These are phyloP conservation scores for Trilocha varians DNA, from an alignment of 2,888 invertebrate genomes.

Conservation along the genomic window DNA sequence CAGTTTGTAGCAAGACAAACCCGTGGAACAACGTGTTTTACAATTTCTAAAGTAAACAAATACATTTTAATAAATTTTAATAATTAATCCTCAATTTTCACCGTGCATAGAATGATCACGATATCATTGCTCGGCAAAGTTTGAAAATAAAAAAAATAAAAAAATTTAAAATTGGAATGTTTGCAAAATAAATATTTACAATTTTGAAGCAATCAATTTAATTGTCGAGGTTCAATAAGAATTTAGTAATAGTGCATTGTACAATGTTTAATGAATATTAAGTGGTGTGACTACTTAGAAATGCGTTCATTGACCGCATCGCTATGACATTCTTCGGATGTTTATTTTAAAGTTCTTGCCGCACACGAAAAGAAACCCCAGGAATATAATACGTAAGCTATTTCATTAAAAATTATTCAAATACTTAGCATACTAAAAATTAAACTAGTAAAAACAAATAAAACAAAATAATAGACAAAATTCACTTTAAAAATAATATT, in stretches of 20 bases:
- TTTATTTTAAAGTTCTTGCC: conserved; percentile 20
- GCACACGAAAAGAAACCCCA: not conserved
- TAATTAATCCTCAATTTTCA: not conserved
- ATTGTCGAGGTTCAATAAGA: not conserved
- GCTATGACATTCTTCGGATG: conserved; percentile 12
- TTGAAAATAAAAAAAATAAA: no score
- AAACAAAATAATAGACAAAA: no score
- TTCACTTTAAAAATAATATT: no score
- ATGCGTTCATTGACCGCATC: conserved; percentile 44
- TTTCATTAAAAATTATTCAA: no score
- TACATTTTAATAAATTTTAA: not conserved
- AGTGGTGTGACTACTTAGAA: conserved; percentile 26
- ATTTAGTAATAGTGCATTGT: not conserved
- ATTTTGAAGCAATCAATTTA: no score
- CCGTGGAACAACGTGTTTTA: not conserved
- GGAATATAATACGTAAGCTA: not conserved
- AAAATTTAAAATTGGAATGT: no score
- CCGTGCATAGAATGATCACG: no score
- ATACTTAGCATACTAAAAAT: no score
- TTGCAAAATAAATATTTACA: no score
- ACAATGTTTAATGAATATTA: conserved; percentile 11
- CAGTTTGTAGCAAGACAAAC: not conserved
- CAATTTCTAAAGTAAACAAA: not conserved
- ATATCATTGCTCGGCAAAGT: no score
- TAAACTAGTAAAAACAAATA: no score